Evolutionary conservation across 2,113 vertebrate species (phyloP).

Genomic region (Phasianus colchicus): DNA sequence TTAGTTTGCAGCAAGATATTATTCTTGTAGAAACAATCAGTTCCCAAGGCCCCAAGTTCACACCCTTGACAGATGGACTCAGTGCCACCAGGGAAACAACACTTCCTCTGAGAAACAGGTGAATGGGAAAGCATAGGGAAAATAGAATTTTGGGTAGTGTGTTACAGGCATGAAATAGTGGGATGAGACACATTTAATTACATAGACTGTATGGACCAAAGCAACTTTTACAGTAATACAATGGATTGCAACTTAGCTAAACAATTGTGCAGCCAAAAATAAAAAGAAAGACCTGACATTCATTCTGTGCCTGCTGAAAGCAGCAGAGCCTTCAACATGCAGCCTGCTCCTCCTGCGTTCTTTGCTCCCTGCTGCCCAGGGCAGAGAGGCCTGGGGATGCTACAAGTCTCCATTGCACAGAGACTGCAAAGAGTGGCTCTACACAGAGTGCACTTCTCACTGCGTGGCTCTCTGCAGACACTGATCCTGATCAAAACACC

Average conservation of each 20-base stretch:
- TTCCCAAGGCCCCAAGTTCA: neutral
- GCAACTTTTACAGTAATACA: neutral
- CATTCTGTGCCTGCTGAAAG: neutral
- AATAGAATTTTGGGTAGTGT: neutral
- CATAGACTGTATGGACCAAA: neutral
- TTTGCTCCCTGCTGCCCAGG: neutral
- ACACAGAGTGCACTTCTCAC: neutral
- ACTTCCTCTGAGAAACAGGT: neutral
- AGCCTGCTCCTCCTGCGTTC: neutral
- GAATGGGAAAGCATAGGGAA: neutral
- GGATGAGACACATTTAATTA: neutral
- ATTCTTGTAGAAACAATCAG: neutral
- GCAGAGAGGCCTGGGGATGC: neutral
- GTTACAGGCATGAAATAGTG: neutral
- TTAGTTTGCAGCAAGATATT: neutral
- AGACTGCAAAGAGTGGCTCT: neutral
- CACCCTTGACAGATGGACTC: neutral
- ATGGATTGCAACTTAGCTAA: neutral
- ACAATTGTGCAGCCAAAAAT: neutral
- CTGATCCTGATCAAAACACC: neutral
- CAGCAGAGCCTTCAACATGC: neutral
- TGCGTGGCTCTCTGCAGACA: no score
- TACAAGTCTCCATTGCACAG: neutral
- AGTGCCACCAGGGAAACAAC: neutral
- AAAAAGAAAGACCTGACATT: neutral